Evolutionary conservation across 2,113 vertebrate species (phyloP).

Genomic region (Xiphophorus maculatus): DNA sequence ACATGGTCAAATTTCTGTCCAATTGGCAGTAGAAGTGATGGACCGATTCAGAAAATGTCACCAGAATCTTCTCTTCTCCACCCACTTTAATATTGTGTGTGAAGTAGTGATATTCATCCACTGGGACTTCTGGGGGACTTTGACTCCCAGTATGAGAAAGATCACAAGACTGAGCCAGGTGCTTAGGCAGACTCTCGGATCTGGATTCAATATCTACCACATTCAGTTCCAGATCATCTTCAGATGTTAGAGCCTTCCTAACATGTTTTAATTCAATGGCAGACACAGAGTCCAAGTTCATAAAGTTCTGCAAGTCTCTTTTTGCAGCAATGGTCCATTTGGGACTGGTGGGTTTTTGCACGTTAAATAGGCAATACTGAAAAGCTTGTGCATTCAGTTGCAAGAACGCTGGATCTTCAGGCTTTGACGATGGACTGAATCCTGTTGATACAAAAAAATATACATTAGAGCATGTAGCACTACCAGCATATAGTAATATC

Average conservation of each 20-base stretch:
- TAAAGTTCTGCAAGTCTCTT: constrained; percentile 43
- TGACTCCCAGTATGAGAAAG: constrained; percentile 63
- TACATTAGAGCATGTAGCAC: constrained; percentile 81
- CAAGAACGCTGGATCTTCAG: constrained; percentile 53
- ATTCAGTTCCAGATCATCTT: constrained; percentile 37
- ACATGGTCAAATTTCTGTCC: constrained; percentile 72
- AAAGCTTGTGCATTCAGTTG: constrained; percentile 44
- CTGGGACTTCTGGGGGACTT: constrained; percentile 57
- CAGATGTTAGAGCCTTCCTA: constrained; percentile 30
- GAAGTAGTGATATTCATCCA: constrained; percentile 81
- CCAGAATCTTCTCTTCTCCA: constrained; percentile 77
- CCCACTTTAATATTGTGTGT: constrained; percentile 81
- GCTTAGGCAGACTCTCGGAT: constrained; percentile 5
- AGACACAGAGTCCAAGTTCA: background rate
- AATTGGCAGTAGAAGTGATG: constrained; percentile 88
- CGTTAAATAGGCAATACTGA: constrained; percentile 44
- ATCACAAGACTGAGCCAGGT: constrained; percentile 28
- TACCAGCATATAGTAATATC: no score
- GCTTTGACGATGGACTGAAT: constrained; percentile 25
- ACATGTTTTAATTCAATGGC: constrained; percentile 29
- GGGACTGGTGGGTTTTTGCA: background rate
- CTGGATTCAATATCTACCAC: constrained; percentile 49
- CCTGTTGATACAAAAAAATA: constrained; percentile 71
- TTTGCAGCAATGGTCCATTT: constrained; percentile 4
- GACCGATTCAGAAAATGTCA: constrained; percentile 81